Evolutionary conservation across 1,140 invertebrate species (phyloP), one percentile per base, ranked within the genome.

Genomic region (Himalopsyche phryganea): DNA sequence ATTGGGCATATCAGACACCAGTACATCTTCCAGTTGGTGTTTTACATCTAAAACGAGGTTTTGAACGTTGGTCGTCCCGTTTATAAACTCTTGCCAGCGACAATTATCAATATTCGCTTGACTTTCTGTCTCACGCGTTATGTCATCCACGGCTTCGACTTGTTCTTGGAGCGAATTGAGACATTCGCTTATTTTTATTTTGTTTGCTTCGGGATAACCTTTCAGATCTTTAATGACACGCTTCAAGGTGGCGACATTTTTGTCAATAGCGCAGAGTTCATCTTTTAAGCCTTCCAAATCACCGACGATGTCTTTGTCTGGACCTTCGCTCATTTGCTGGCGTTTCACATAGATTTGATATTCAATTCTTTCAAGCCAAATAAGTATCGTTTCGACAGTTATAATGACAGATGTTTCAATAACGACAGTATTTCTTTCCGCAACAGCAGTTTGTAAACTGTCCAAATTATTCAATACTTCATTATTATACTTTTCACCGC

Each of bases 361-460:
- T 70, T 91, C 88, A 59, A 92, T 89, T 17, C 84, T 89, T 74
- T 92, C 88, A 33, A 93, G 68, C 88, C 89, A 91, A 15, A 83
- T 85, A 0, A 87, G 88, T 5, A 93, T 86, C 0, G 83, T 89
- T 69, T 91, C 86, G 19, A 92, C 84, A 1, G 90, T 83, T 13
- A 83, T 84, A 7, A 90, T 82, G 5, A 90, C 76, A 41, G 80
- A 86, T 65, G 83, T 83, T 70, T 90, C 85, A 38, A 87, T 80
- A 1, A 82, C 65, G 1, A 75, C 68, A 6, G 73, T 72, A 68
- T 92, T 83, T n/a, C 83, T 80, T 20, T 73, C 79, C 44, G 82
- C 70, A 2, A 88, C 72, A 17, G 88, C 86, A 55, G 76, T 71
- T 63, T 81, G 80, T n/a, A 91, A 68, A 17, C 80, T 73, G 19